Base-by-base conservation (phyloP, 2,888 invertebrate species). In the Aromia moschata region DNA sequence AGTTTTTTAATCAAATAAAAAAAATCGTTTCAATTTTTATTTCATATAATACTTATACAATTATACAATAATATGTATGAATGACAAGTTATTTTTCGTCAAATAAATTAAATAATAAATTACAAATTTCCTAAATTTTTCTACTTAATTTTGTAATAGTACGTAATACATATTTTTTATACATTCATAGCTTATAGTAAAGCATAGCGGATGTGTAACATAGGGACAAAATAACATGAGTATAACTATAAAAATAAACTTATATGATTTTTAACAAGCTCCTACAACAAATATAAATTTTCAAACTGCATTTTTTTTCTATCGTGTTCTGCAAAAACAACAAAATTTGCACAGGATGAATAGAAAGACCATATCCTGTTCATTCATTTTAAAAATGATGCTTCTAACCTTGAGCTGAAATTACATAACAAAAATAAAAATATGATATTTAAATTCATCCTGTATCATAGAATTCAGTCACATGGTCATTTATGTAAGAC, bases 11-110 rank as follows among this genome's bases (percentile, higher is more conserved):
- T n/a, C n/a, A n/a, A n/a, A n/a, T n/a, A n/a, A n/a, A n/a, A n/a
- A n/a, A n/a, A n/a, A n/a, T 49, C 11, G 30, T 38, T 38, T 37
- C 18, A 49, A 30, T 38, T 49, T 75, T 74, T 73, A 73, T 74
- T 73, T 72, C 71, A 72, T 75, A 74, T 74, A 74, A 74, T 76
- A 76, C 74, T 75, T 76, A 74, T 74, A 77, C 77, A 77, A 77
- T 77, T 75, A 77, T 77, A 77, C 74, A 76, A 68, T 77, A 74
- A 73, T 46, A 46, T 20, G 62, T 64, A 67, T 64, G 65, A 67
- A 63, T 46, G 65, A 68, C 61, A 67, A 69, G 56, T 55, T 51
- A 61, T 60, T 67, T 68, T 65, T 64, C 60, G 62, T 64, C 64
- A 53, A 60, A 52, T 30, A 59, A 62, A n/a, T n/a, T n/a, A n/a